Conservation (phyloP, 2,113 vertebrate species). For the Donacobius atricapilla region DNA sequence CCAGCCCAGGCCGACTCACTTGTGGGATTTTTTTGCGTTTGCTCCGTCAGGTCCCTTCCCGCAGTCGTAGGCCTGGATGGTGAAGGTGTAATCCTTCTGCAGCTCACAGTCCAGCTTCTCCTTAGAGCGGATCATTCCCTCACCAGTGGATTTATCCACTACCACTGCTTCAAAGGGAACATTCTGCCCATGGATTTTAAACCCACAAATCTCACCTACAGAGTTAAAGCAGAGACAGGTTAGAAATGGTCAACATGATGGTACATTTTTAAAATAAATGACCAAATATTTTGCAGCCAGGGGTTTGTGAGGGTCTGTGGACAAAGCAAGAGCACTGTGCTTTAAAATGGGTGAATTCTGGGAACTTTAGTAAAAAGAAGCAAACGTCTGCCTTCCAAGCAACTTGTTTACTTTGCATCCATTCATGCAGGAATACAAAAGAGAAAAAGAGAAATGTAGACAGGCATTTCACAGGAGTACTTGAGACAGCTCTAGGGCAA, state of each 20-base stretch:
- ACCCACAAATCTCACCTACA: slow-evolving; percentile 96
- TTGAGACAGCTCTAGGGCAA: slow-evolving; percentile 75
- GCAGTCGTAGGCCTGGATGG: slow-evolving; percentile 96
- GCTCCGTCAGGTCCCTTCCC: slow-evolving; percentile 90
- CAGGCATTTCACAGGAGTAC: slow-evolving; percentile 99
- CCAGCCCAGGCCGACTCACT: slow-evolving; percentile 77
- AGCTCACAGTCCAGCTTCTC: slow-evolving; percentile 95
- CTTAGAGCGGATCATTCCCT: slow-evolving; percentile 90
- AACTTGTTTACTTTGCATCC: slow-evolving; percentile 93
- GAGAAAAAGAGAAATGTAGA: slow-evolving; percentile 78
- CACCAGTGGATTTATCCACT: slow-evolving; percentile 95
- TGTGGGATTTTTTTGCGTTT: slow-evolving; percentile 93
- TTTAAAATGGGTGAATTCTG: slow-evolving; percentile 81
- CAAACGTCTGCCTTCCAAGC: slow-evolving; percentile 88
- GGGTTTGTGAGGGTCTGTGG: slow-evolving; percentile 85
- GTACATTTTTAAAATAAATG: slow-evolving; percentile 33
- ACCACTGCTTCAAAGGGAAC: slow-evolving; percentile 97
- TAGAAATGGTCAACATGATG: not conserved
- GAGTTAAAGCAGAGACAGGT: slow-evolving; percentile 53
- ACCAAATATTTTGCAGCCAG: slow-evolving; percentile 85
- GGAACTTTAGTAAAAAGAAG: slow-evolving; percentile 80
- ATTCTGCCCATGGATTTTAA: slow-evolving; percentile 95
- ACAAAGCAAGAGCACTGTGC: slow-evolving; percentile 85
- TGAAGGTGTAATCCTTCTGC: slow-evolving; percentile 95
- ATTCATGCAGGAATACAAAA: slow-evolving; percentile 94